Conservation (phyloP, 2,113 vertebrate species). For the Climacteris rufus region DNA sequence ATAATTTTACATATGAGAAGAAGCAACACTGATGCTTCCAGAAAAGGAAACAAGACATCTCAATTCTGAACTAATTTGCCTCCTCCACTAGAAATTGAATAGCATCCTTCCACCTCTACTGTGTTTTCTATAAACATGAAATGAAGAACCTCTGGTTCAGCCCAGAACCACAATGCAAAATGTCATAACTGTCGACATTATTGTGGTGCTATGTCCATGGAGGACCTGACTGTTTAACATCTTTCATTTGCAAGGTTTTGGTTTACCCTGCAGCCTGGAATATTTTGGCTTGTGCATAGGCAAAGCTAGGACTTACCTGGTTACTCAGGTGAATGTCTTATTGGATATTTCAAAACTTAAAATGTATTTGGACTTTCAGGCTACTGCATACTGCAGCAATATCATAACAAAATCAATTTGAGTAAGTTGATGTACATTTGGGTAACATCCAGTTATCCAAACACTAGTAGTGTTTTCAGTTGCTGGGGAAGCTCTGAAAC, state of each 20-base stretch:
- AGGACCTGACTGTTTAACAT: accelerated
- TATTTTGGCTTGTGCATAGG: background rate
- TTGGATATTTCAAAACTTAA: background rate
- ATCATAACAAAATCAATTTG: background rate
- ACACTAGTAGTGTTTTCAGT: background rate
- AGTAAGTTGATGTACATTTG: background rate
- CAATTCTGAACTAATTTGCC: background rate
- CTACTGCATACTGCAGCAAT: background rate
- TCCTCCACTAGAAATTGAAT: background rate
- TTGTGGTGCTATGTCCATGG: background rate
- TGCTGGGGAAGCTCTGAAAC: background rate
- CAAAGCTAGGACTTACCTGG: background rate
- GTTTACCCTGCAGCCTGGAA: background rate
- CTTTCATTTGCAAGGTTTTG: background rate
- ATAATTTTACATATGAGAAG: background rate
- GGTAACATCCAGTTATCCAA: background rate
- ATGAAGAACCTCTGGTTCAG: background rate
- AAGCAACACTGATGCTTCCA: background rate
- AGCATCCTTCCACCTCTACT: background rate
- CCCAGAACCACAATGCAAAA: background rate
- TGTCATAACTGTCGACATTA: background rate
- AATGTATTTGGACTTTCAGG: background rate
- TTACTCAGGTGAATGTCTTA: background rate
- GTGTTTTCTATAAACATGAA: background rate
- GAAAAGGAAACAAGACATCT: background rate